Base-by-base conservation (phyloP, 2,797 vertebrate species). In the Pangasius macronema region DNA sequence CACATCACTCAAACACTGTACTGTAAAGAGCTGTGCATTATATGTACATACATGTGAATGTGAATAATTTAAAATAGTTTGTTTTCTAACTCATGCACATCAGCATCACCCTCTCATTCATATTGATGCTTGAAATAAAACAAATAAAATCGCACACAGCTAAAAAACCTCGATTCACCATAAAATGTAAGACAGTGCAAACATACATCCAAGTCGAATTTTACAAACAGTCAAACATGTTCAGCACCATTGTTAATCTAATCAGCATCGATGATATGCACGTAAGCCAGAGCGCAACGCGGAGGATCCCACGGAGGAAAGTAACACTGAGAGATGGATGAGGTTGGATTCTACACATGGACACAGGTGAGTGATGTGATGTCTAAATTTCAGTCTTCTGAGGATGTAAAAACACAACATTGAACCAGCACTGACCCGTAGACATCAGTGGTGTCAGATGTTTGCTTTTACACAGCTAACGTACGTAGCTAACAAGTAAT, bases 241-340 rank as follows among this genome's bases (percentile, higher is more conserved):
- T 96, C 93, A 97, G 96, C 96, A 97, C 96, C 96, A 96, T 95
- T 93, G 92, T 95, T 94, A 92, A 94, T 94, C 86, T 90, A 95
- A 95, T 95, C 93, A 92, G 95, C 93, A 91, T 94, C 92, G 93
- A 95, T 95, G 95, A 95, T 93, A 95, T 94, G 92, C 93, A 13
- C 20, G 30, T 33, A 20, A 92, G 92, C 91, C 92, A 91, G 91
- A 92, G 92, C 89, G 91, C 91, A 85, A 91, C 70, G 83, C 87
- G 79, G 92, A 92, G 92, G 92, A 93, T 92, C 90, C 90, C 42
- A 65, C 91, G 88, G 59, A 42, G 84, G 68, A 83, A 63, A 46
- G 68, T 68, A 84, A 72, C 88, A 91, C 80, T 88, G 51, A 83
- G 51, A 72, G 76, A 88, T 57, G 63, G 36, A 27, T 11, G 14